A percentile compares a stretch with the other conserved stretches of the same genome.
Conservation (phyloP, 2,888 invertebrate genomes). For the Linhomoeus sp. region DNA sequence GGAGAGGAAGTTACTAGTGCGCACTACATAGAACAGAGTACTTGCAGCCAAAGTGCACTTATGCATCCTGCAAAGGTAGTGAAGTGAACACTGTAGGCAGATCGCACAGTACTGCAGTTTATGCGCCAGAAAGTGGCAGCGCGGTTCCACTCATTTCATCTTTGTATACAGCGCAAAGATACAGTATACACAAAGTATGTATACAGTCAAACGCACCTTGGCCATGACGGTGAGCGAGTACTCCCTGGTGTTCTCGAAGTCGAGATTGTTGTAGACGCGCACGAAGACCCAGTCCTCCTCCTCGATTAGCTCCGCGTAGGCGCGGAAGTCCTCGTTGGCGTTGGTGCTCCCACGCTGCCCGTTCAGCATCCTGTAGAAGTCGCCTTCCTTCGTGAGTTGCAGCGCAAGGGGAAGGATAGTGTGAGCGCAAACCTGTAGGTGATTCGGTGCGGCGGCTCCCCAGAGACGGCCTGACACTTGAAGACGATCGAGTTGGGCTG, state of each 20-base stretch:
- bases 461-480: slow-evolving; percentile 16
- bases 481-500: slow-evolving; percentile 18
- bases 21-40: no score
- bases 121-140: no score
- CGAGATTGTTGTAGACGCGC: slow-evolving; percentile 19
- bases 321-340: slow-evolving; percentile 17
- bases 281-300: slow-evolving; percentile 12
- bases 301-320: slow-evolving; percentile 10
- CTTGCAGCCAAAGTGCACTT: no score
- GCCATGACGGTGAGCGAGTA: slow-evolving; percentile 23
- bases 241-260: slow-evolving; percentile 19
- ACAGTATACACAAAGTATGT: no score
- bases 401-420: slow-evolving; percentile 8
- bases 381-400: slow-evolving; percentile 8
- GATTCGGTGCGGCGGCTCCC: slow-evolving; percentile 7
- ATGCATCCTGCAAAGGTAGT: no score
- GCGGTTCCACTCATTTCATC: no score
- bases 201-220: no score
- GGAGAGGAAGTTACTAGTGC: no score
- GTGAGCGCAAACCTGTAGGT: background rate
- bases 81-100: no score
- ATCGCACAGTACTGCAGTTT: no score
- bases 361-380: slow-evolving; percentile 11
- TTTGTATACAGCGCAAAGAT: no score
- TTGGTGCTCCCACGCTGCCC: slow-evolving; percentile 12